Conservation (phyloP, 2,113 vertebrate genomes). For the Hassar affinis region DNA sequence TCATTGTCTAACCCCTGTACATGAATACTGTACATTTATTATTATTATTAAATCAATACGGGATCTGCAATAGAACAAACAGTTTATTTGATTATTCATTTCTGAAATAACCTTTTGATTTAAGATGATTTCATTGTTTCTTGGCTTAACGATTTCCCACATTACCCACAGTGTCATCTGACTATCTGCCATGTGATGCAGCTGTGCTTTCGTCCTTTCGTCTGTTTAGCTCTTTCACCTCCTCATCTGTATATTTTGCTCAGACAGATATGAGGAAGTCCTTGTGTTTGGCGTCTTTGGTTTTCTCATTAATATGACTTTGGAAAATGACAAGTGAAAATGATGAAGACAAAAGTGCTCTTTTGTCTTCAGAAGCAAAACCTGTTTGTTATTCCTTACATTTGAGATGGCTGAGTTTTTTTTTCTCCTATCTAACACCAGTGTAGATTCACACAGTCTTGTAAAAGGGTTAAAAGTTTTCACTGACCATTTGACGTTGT, state of each 20-base stretch:
- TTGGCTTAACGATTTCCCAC: not conserved
- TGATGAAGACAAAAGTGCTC: not conserved
- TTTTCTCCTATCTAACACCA: not conserved
- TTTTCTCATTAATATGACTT: not conserved
- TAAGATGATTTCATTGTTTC: not conserved
- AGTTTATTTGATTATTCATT: not conserved
- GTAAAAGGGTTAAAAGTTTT: not conserved
- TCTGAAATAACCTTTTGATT: not conserved
- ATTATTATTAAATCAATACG: not conserved
- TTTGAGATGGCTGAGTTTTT: not conserved
- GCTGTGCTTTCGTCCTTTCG: not conserved
- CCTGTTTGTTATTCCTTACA: not conserved
- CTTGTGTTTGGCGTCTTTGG: not conserved
- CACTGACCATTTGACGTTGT: constrained; percentile 79
- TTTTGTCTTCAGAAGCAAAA: not conserved
- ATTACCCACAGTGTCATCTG: not conserved
- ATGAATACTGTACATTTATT: not conserved
- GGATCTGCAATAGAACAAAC: not conserved
- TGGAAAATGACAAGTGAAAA: not conserved
- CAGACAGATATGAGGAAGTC: not conserved
- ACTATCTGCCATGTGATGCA: not conserved
- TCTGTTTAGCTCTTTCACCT: not conserved
- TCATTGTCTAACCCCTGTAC: too few species aligned
- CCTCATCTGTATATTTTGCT: not conserved
- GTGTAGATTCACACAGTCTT: not conserved